These are phyloP conservation scores for Butastur rufipennis DNA, from an alignment of 2,113 vertebrate genomes.

Conservation along the genomic window DNA sequence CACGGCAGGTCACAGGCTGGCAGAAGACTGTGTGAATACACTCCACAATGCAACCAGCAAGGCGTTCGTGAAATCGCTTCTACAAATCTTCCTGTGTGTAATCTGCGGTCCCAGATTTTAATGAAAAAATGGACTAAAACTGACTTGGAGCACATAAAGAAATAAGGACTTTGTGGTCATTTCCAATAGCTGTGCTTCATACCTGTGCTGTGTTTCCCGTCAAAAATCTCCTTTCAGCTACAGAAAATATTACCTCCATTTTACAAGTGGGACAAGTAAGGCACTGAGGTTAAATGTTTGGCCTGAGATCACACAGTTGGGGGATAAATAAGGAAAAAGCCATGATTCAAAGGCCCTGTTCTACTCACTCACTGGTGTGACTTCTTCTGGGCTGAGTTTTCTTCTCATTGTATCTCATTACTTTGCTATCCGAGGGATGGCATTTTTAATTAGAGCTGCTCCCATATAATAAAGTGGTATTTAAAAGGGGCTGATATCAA, in stretches of 20 bases:
- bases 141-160: background rate
- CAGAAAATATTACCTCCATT: background rate
- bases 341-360: background rate
- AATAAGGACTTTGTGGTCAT: background rate
- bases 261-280: background rate
- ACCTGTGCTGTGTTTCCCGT: background rate
- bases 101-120: background rate
- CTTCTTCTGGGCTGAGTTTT: background rate
- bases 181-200: background rate
- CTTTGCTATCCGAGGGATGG: background rate
- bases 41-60: background rate
- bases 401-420: background rate
- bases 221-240: background rate
- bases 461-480: background rate
- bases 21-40: background rate
- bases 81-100: background rate
- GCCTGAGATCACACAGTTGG: background rate
- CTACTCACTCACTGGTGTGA: fast-evolving
- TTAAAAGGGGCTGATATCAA: background rate
- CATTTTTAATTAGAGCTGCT: background rate
- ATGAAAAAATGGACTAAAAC: background rate
- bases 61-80: background rate
- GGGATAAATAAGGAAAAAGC: background rate
- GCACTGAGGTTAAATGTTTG: background rate
- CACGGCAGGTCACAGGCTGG: background rate